These are phyloP conservation scores for Macrobrachium nipponense DNA, from an alignment of 1,140 invertebrate genomes.

Conservation along the genomic window DNA sequence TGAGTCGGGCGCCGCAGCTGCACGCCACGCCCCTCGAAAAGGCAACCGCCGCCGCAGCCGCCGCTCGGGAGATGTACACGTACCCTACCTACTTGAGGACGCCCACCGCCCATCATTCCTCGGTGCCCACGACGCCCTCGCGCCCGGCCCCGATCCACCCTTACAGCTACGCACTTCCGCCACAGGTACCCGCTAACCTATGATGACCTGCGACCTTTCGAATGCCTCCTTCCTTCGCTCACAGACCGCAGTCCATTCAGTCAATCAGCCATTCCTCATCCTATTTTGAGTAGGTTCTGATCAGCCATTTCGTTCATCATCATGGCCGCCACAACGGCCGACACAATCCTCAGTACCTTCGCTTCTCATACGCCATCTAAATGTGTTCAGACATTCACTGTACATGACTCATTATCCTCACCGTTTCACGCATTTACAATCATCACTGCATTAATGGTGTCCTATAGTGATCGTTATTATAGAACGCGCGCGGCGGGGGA, in stretches of 20 bases:
- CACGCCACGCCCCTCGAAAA: constrained; percentile 38
- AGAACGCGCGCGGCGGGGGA: too few species aligned
- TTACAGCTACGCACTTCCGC: constrained; percentile 61
- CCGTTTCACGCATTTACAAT: too few species aligned
- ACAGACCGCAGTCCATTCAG: neutral
- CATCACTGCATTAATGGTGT: too few species aligned
- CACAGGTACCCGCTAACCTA: constrained; percentile 58
- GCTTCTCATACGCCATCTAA: too few species aligned
- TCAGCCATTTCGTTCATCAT: too few species aligned
- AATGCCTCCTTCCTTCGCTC: neutral
- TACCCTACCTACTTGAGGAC: constrained; percentile 57
- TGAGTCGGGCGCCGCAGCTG: constrained; percentile 53
- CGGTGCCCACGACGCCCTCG: constrained; percentile 44
- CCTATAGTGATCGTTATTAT: too few species aligned
- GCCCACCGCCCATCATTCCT: constrained; percentile 33
- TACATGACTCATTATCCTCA: too few species aligned
- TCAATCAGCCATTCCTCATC: too few species aligned
- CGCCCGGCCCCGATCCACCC: constrained; percentile 60
- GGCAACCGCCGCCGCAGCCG: constrained; percentile 3
- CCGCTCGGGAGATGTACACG: constrained; percentile 55
- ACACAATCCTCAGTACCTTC: too few species aligned
- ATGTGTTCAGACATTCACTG: too few species aligned
- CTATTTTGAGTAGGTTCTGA: too few species aligned
- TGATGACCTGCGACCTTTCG: neutral
- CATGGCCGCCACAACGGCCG: too few species aligned